Base-by-base conservation (phyloP, 2,113 vertebrate species). In the Galeopterus variegatus region DNA sequence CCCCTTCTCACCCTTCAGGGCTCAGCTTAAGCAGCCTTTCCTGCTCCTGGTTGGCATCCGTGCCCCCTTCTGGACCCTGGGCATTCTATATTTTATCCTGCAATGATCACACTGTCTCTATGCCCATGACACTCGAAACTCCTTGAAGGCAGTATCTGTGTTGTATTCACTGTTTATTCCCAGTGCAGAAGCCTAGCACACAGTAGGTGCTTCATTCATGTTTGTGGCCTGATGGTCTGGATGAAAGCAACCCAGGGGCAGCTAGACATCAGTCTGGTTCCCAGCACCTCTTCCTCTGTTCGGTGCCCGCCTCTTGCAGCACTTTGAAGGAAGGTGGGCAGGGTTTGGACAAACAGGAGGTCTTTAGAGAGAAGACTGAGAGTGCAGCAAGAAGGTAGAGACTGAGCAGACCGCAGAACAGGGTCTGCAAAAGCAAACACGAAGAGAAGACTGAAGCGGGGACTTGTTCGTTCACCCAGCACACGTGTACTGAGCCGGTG, bases 21-120 rank as follows among this genome's bases (percentile, higher is more conserved):
- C 45, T 50, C 58, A 36, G 67, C 14, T 6, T 41, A 31, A 79
- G 24, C 45, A 93, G 41, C 9, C 31, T 45, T n/a, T 10, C 26
- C n/a, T 45, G 8, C 0, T 33, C 64, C 31, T 1, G 9, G 0
- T 12, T 14, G 15, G 10, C 6, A 13, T 50, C 65, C 12, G 23
- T 14, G 8, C 10, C 26, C 64, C 7, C 21, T 26, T 92, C 54
- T 56, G 13, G 26, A 19, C 82, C 33, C 21, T 26, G 19, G 54
- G 60, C 64, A 93, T 17, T 18, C 23, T 45, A 4, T n/a, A 84
- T 15, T 23, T 67, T 41, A 24, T 3, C 75, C 33, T 52, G 13
- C 8, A 8, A 21, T 4, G 75, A 6, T 48, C 45, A 62, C 31
- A 0, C 33, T n/a, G 31, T 41, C 69, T n/a, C 6, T 19, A 5